A percentile compares a stretch with the other conserved stretches of the same genome.
These are phyloP conservation scores for Equus przewalskii DNA, from an alignment of 2,113 vertebrate species.

Conservation along the genomic window DNA sequence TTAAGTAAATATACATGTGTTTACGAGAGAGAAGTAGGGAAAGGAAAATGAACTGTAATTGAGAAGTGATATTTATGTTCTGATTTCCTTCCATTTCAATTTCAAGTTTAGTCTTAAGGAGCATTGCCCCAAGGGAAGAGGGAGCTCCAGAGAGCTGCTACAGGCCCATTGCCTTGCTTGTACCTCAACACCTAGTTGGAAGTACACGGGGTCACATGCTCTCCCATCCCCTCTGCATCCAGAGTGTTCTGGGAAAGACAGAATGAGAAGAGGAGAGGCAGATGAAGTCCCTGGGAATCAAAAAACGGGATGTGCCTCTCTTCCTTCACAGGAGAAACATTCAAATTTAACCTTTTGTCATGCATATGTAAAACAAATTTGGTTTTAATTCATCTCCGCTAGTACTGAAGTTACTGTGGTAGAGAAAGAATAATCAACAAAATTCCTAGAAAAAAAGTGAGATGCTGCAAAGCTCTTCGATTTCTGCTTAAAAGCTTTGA, in stretches of 20 bases:
- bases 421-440: slow-evolving; percentile 15
- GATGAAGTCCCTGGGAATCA: neutral
- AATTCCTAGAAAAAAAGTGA: neutral
- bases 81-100: slow-evolving; percentile 55
- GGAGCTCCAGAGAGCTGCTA: neutral
- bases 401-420: neutral
- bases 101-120: neutral
- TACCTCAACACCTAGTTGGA: neutral
- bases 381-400: slow-evolving; percentile 58
- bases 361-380: neutral
- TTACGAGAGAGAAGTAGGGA: slow-evolving; percentile 36
- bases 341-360: neutral
- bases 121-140: neutral
- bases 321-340: neutral
- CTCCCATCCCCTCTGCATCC: neutral
- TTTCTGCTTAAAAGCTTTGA: slow-evolving; percentile 13
- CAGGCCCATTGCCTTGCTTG: neutral
- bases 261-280: neutral
- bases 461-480: neutral
- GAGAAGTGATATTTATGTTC: slow-evolving; percentile 54
- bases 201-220: neutral
- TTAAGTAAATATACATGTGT: slow-evolving; percentile 61
- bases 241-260: neutral
- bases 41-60: slow-evolving; percentile 6
- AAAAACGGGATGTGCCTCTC: neutral